Percentiles rank a stretch among this genome's conserved stretches.
phyloP scores from a whole-genome alignment of 1,140 invertebrate genomes.

The Zaprionus kolodkinae region DNA sequence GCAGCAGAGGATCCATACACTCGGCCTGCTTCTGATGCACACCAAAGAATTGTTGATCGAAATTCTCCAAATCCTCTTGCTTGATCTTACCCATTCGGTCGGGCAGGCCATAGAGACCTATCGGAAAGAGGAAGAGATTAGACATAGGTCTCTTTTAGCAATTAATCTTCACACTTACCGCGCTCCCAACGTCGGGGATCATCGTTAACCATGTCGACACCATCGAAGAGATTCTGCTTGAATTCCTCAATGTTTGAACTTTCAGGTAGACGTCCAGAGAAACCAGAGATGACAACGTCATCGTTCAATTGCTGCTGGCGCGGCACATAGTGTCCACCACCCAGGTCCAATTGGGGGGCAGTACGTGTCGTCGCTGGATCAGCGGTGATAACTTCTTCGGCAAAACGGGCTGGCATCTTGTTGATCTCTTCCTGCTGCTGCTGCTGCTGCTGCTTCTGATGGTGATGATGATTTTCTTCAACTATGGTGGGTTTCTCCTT shows the following conservation, averaged over 20 bases:
- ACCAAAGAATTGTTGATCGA: constrained; percentile 97
- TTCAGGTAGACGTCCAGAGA: constrained; percentile 95
- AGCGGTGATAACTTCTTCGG: constrained; percentile 78
- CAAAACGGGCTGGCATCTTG: constrained; percentile 83
- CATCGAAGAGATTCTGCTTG: constrained; percentile 92
- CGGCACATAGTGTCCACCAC: constrained; percentile 66
- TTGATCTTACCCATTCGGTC: constrained; percentile 95
- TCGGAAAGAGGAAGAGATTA: not conserved
- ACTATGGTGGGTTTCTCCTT: not conserved
- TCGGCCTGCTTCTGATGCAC: constrained; percentile 97
- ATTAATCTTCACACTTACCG: constrained; percentile 66
- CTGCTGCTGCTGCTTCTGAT: constrained; percentile 34
- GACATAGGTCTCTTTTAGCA: not conserved
- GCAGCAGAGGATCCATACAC: constrained; percentile 97
- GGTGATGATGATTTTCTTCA: constrained; percentile 12
- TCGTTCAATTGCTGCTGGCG: constrained; percentile 85
- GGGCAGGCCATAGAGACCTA: constrained; percentile 91
- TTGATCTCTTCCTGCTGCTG: constrained; percentile 34
- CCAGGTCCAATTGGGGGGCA: constrained; percentile 78
- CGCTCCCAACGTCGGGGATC: constrained; percentile 92
- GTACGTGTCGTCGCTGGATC: constrained; percentile 62
- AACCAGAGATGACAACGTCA: constrained; percentile 94
- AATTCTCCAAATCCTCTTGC: constrained; percentile 93
- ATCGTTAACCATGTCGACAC: constrained; percentile 94
- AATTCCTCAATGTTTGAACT: constrained; percentile 95